Evolutionary conservation across 37 sponge, comb jelly and placozoan genomes (phyloP).

Genomic region (Aplysina aerophoba): DNA sequence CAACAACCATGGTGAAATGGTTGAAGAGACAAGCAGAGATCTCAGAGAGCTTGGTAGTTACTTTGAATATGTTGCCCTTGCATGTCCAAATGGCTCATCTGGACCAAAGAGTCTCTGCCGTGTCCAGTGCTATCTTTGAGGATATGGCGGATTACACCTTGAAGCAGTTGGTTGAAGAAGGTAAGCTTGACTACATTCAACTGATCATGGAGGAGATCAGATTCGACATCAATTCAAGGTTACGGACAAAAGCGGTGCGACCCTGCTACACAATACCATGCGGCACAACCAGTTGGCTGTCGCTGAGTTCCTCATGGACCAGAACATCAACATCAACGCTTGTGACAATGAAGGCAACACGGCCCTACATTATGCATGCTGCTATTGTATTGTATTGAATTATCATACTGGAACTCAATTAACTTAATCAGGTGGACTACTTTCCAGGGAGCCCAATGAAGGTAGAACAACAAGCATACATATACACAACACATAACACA

Average conservation of each 20-base stretch:
- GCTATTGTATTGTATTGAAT: no score
- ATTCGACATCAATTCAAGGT: conserved; percentile 41
- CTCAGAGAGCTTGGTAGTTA: not conserved
- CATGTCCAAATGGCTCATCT: not conserved
- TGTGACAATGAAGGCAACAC: conserved; percentile 77
- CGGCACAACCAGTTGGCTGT: conserved; percentile 47
- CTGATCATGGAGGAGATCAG: conserved; percentile 10
- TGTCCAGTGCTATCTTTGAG: not conserved
- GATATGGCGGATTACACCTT: conserved; percentile 16
- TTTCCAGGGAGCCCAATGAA: no score
- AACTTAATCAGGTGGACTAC: no score
- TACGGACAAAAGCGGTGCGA: conserved; percentile 37
- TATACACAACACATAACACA: no score
- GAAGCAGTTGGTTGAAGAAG: conserved; percentile 47
- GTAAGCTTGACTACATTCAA: conserved; percentile 52
- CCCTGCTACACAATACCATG: conserved; percentile 71
- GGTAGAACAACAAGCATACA: no score
- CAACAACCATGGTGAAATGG: not conserved
- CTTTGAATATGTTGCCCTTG: not conserved
- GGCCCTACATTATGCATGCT: conserved; percentile 85
- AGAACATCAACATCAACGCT: conserved; percentile 58
- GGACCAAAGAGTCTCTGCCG: not conserved
- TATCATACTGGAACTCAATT: no score
- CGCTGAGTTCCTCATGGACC: conserved; percentile 70
- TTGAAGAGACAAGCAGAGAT: not conserved